Percentiles rank a stretch among this genome's conserved stretches.
These are phyloP conservation scores for Ceyx melanurus DNA, from an alignment of 2,113 vertebrate species.

Conservation along the genomic window DNA sequence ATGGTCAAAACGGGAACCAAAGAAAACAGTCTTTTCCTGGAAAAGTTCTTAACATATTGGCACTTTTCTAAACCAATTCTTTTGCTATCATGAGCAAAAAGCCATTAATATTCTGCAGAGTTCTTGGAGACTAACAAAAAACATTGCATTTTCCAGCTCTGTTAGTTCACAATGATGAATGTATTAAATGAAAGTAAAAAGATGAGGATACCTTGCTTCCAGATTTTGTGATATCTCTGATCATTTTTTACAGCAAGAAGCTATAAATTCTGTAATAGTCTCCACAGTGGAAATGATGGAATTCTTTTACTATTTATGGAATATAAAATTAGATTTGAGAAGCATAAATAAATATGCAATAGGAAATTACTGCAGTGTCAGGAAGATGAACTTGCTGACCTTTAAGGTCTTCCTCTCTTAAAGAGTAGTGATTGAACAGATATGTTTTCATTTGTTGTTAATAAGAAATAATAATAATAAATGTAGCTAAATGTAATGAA, in stretches of 20 bases:
- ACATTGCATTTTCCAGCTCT: neutral
- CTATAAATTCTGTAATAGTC: neutral
- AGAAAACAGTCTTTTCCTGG: neutral
- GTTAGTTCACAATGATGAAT: neutral
- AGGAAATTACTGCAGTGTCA: slow-evolving; percentile 24
- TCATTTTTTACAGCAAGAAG: slow-evolving; percentile 14
- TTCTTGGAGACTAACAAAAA: neutral
- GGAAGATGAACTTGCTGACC: slow-evolving; percentile 11
- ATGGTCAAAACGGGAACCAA: neutral
- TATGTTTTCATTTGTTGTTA: slow-evolving; percentile 17
- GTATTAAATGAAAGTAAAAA: neutral
- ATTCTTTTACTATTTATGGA: slow-evolving; percentile 36
- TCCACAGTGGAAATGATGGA: neutral
- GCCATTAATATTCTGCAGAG: neutral
- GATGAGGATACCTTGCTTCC: neutral
- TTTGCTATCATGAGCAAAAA: neutral
- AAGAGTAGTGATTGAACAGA: slow-evolving; percentile 7
- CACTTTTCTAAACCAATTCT: neutral
- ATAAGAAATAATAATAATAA: neutral
- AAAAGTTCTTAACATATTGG: neutral
- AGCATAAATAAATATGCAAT: slow-evolving; percentile 25
- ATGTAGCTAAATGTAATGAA: neutral
- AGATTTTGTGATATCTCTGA: neutral
- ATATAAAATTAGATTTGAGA: slow-evolving; percentile 14
- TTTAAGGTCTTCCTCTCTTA: neutral